A percentile compares a stretch with the other conserved stretches of the same genome.
These are phyloP conservation scores for Diaprepes abbreviatus DNA, from an alignment of 2,888 invertebrate species.

Conservation along the genomic window DNA sequence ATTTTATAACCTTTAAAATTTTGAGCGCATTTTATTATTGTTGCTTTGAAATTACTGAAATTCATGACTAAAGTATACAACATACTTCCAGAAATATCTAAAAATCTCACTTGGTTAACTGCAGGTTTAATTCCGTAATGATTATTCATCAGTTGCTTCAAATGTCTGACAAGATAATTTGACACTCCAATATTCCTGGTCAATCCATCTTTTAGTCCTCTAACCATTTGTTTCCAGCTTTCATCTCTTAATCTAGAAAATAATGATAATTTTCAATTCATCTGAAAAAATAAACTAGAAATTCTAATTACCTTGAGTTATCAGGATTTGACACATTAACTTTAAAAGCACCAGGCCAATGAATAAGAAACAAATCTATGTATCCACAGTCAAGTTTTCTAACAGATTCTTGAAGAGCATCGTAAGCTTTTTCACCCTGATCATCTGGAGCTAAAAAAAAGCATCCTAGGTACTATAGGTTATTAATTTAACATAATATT, in stretches of 20 bases:
- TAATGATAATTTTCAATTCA: background rate
- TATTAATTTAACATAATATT: no score
- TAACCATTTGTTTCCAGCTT: conserved; percentile 79
- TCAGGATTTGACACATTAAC: conserved; percentile 69
- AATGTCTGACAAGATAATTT: conserved; percentile 80
- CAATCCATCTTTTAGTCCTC: conserved; percentile 74
- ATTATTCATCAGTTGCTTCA: conserved; percentile 73
- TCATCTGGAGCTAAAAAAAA: conserved; percentile 57
- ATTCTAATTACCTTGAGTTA: conserved; percentile 54
- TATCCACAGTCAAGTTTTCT: conserved; percentile 75
- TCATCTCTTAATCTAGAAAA: conserved; percentile 65
- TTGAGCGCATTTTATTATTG: no score
- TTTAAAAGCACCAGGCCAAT: conserved; percentile 82
- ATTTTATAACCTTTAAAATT: no score
- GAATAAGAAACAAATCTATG: conserved; percentile 85
- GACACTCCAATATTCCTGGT: conserved; percentile 83
- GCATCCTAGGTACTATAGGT: no score
- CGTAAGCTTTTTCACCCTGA: conserved; percentile 70
- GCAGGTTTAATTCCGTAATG: conserved; percentile 74
- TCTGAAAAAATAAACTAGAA: background rate
- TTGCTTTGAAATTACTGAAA: no score
- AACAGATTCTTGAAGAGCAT: conserved; percentile 74
- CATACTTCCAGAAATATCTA: no score
- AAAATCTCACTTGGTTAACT: conserved; percentile 79
- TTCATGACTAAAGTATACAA: no score